Conservation (phyloP, 1,140 invertebrate genomes). For the Drosophila insularis region DNA sequence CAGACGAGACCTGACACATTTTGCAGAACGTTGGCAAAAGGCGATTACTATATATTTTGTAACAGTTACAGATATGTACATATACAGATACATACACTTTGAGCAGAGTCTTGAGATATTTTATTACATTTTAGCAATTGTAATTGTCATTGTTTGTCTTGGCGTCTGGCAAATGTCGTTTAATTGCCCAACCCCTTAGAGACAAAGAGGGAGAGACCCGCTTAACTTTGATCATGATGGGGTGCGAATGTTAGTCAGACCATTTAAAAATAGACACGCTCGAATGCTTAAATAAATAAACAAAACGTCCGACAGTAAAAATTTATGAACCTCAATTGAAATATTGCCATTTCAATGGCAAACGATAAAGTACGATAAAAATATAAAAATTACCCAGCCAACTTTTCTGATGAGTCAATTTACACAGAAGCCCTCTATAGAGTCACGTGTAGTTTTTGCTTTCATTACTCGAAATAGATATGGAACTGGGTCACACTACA, state of each 20-base stretch:
- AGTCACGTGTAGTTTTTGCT: conserved; percentile 60
- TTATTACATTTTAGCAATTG: conserved; percentile 77
- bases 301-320: conserved; percentile 72
- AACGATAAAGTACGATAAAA: conserved; percentile 74
- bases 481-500: conserved; percentile 68
- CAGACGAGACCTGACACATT: conserved; percentile 43
- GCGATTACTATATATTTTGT: background rate
- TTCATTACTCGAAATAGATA: conserved; percentile 50
- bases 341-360: conserved; percentile 75
- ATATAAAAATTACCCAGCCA: conserved; percentile 20
- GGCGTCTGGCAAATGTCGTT: conserved; percentile 74
- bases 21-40: conserved; percentile 39
- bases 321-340: conserved; percentile 75
- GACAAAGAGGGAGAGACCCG: background rate
- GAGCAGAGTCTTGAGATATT: conserved; percentile 20
- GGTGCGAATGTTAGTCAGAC: conserved; percentile 69
- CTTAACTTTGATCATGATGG: conserved; percentile 25
- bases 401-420: conserved; percentile 69
- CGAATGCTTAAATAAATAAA: conserved; percentile 73
- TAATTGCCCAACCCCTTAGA: conserved; percentile 54
- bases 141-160: conserved; percentile 78
- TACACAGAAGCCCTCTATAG: conserved; percentile 37
- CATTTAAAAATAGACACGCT: conserved; percentile 73
- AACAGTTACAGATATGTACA: background rate
- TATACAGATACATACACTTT: conserved; percentile 26